Percentiles rank a stretch among this genome's conserved stretches.
Evolutionary conservation across 2,888 invertebrate genomes (phyloP).

Genomic region (Pollenia angustigena): DNA sequence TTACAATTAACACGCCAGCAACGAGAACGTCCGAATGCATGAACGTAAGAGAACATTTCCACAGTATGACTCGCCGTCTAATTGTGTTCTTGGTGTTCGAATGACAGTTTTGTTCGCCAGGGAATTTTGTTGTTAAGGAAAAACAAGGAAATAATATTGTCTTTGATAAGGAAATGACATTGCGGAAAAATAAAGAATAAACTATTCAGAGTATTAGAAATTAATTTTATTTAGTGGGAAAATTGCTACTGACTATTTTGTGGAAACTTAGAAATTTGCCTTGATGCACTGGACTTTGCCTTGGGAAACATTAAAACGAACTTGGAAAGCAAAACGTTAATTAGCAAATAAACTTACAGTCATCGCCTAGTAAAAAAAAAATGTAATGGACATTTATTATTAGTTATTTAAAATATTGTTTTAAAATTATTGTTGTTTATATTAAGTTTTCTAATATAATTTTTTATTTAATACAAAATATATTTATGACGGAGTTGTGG

Average conservation of each 20-base stretch:
- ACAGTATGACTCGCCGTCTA: conserved; percentile 14
- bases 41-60: conserved; percentile 21
- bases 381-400: no score
- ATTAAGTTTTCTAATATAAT: no score
- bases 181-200: conserved; percentile 44
- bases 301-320: no score
- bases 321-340: no score
- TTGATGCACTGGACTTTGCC: no score
- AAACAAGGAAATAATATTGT: conserved; percentile 55
- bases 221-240: conserved; percentile 36
- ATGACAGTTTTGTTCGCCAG: conserved; percentile 31
- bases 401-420: no score
- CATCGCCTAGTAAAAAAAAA: no score
- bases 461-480: no score
- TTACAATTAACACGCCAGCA: conserved; percentile 12
- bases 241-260: not conserved
- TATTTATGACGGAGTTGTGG: no score
- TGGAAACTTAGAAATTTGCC: no score
- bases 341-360: no score
- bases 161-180: conserved; percentile 64
- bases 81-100: conserved; percentile 3
- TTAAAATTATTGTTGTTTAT: no score
- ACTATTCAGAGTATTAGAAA: not conserved
- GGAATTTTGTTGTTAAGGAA: conserved; percentile 16
- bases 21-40: not conserved